A percentile compares a stretch with the other conserved stretches of the same genome.
Evolutionary conservation across 2,797 vertebrate genomes (phyloP).

Genomic region (Bufotes viridis): DNA sequence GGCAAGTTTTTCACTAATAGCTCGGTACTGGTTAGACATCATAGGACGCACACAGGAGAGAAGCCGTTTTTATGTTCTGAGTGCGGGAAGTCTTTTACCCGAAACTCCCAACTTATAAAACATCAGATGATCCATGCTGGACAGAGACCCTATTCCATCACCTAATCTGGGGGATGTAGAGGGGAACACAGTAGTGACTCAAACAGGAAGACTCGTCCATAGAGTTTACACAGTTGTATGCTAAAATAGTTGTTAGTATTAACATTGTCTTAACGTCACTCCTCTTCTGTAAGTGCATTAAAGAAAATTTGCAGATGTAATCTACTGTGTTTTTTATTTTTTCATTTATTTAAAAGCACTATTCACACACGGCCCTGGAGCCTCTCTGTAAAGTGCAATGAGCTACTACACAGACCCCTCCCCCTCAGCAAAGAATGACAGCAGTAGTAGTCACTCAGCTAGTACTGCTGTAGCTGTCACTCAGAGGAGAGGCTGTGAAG

Average conservation of each 20-base stretch:
- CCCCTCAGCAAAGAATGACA: too few species aligned
- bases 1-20: slow-evolving; percentile 58
- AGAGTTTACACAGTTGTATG: not conserved
- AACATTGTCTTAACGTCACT: not conserved
- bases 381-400: too few species aligned
- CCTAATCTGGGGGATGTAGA: not conserved
- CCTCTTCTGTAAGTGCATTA: not conserved
- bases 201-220: too few species aligned
- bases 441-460: too few species aligned
- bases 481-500: too few species aligned
- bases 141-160: slow-evolving; percentile 3
- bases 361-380: too few species aligned
- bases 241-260: not conserved
- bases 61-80: slow-evolving; percentile 17
- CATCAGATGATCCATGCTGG: slow-evolving; percentile 40
- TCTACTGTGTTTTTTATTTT: not conserved
- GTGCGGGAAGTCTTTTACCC: slow-evolving; percentile 20
- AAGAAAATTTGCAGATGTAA: not conserved
- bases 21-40: slow-evolving; percentile 56
- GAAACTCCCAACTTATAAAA: slow-evolving; percentile 16
- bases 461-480: too few species aligned
- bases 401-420: too few species aligned
- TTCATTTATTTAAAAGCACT: too few species aligned
- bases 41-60: slow-evolving; percentile 55
- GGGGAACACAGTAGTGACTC: not conserved